Evolutionary conservation across 2,113 vertebrate species (phyloP), one percentile per base, ranked within the genome.

Genomic region (Rhynchomys soricoides): DNA sequence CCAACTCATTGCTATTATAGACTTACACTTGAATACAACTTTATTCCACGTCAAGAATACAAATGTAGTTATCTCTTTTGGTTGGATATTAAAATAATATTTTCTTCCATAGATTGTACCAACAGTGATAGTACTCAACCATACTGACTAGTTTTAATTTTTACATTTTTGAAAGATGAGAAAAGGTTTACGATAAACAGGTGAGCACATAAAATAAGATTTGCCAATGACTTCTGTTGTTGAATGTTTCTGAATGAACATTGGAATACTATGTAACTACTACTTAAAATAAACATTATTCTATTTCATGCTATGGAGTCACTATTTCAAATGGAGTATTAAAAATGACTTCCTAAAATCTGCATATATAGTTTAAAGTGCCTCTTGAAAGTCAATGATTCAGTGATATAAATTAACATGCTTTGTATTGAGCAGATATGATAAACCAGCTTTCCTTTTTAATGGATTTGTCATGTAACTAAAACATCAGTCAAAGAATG

Each of bases 401-500:
- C 70, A 82, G 34, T 29, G 24, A 4, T 29, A 48, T 93, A 79
- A 17, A 96, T 40, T 59, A 92, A 73, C 12, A 59, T 89, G 62
- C 45, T 91, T 95, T 77, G 24, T 85, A 10, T 74, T 93, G 75
- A 95, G 37, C 11, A 94, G 73, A 43, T 81, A 94, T 40, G 83
- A 94, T 94, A 95, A 77, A 94, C 91, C 88, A 95, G 1, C 64
- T 64, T 93, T 94, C 13, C 43, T 82, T 91, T 95, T 74, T 75
- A 96, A 97, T 83, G 34, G 55, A 92, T 93, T 97, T 96, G 16
- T 92, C 82, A 94, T 70, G 19, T 87, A 95, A 96, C 40, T 74
- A 68, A 92, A 96, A 34, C 68, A 95, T 82, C 75, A 66, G 34
- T 79, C 13, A n/a, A 94, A 89, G 34, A 50, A 89, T 34, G 90